These are phyloP conservation scores for Pristionchus fissidentatus DNA, from an alignment of 2,888 invertebrate genomes.

Conservation along the genomic window DNA sequence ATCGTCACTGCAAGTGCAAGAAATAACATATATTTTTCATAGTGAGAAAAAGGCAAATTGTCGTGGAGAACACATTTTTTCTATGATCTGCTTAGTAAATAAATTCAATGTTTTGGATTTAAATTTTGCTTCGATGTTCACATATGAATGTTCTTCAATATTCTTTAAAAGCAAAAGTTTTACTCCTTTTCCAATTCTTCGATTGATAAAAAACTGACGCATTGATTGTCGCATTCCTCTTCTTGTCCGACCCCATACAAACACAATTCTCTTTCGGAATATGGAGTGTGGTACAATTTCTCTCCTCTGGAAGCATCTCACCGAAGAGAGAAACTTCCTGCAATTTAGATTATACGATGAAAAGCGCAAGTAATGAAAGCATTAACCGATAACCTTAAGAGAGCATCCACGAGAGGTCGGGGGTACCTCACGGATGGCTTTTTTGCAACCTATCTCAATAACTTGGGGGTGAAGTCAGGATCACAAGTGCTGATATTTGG, in stretches of 20 bases:
- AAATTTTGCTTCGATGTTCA: no score
- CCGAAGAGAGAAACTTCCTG: not conserved
- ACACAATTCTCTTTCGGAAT: constrained; percentile 27
- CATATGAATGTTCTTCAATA: no score
- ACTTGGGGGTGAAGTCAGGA: no score
- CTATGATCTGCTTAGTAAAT: not conserved
- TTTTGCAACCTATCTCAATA: no score
- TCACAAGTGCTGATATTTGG: no score
- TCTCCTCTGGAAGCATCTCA: constrained; percentile 24
- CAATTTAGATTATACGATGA: not conserved
- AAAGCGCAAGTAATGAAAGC: no score
- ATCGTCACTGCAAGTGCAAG: not conserved
- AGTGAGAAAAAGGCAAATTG: not conserved
- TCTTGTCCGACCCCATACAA: constrained; percentile 17
- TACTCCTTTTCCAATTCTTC: no score
- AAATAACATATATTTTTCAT: not conserved
- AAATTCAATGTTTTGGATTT: not conserved
- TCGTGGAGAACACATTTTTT: not conserved
- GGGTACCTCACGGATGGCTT: no score
- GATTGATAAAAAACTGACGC: not conserved
- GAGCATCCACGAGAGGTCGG: no score
- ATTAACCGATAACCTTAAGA: no score
- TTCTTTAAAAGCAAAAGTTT: not conserved
- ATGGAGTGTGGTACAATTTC: not conserved
- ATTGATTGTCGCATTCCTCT: constrained; percentile 27